Percentiles rank a stretch among this genome's conserved stretches.
Evolutionary conservation across 2,888 invertebrate species (phyloP).

Genomic region (Drosophila recens): DNA sequence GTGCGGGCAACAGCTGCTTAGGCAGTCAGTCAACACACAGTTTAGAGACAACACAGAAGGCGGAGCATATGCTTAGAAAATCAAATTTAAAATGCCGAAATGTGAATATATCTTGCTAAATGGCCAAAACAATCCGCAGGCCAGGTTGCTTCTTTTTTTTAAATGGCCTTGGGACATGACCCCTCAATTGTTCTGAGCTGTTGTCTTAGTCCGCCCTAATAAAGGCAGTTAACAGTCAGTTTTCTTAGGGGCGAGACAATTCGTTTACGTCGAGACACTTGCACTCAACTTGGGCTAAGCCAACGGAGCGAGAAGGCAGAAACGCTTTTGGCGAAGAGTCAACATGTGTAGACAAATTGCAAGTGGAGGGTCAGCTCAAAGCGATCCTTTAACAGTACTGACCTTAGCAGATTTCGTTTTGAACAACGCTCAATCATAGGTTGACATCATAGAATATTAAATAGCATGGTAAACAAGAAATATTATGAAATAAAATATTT

Average conservation of each 20-base stretch:
- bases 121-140: constrained; percentile 66
- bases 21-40: constrained; percentile 58
- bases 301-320: constrained; percentile 11
- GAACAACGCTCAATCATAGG: neutral
- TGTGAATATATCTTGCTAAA: constrained; percentile 59
- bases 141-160: constrained; percentile 25
- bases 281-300: constrained; percentile 32
- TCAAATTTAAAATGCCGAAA: constrained; percentile 77
- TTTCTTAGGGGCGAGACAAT: constrained; percentile 33
- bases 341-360: constrained; percentile 31
- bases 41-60: constrained; percentile 6
- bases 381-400: constrained; percentile 9
- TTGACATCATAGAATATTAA: neutral
- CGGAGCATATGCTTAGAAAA: constrained; percentile 55
- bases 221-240: constrained; percentile 47
- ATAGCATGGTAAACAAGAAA: neutral
- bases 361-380: constrained; percentile 16
- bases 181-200: constrained; percentile 23
- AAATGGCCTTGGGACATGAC: constrained; percentile 39
- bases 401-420: neutral
- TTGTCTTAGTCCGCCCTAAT: constrained; percentile 41
- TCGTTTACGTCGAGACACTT: constrained; percentile 33
- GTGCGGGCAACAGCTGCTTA: constrained; percentile 64
- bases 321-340: constrained; percentile 20
- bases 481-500: neutral